Base-by-base conservation (phyloP, 2,888 invertebrate genomes). In the Sipunculus nudus region DNA sequence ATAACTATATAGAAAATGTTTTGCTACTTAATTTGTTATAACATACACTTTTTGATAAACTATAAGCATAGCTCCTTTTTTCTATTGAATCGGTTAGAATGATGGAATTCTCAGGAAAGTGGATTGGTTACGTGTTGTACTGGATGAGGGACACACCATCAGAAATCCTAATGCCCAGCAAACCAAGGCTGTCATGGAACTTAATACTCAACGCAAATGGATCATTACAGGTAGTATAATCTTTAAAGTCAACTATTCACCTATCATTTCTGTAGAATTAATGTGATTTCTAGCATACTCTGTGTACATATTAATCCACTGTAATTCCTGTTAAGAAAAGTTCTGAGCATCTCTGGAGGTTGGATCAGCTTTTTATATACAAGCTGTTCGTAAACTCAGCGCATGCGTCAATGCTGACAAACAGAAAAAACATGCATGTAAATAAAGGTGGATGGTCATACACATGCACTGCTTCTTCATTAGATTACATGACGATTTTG, bases 131-230 rank as follows among this genome's bases (percentile, higher is more conserved):
- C 96, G 97, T 84, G 96, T 98, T 94, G 97, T 98, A 67, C 96
- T 98, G 75, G 98, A 98, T 84, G 98, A 99, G 85, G 98, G 98
- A 50, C 98, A 99, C 86, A 90, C 96, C 69, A 97, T 98, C 95
- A 97, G 98, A 86, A 99, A 98, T 86, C 97, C 98, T 85, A 96
- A 97, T 84, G 97, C 97, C 86, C 97, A 97, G 85, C 87, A 98
- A 73, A 97, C 98, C 0, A 94, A 96, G 84, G 94, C 86, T 29
- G 70, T 74, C 21, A 50, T 64, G 46, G 62, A 68, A n/a, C 61
- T 76, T 19, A 63, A 68, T 39, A 68, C 75, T n/a, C 61, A 71
- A 26, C 65, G 75, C 47, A 71, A 65, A 60, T 75, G 75, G 75
- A 68, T 75, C 3, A 59, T 76, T 6, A 74, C 72, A 49, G 75